phyloP scores from a whole-genome alignment of 2,888 invertebrate species.

The Agonopterix heracliana region DNA sequence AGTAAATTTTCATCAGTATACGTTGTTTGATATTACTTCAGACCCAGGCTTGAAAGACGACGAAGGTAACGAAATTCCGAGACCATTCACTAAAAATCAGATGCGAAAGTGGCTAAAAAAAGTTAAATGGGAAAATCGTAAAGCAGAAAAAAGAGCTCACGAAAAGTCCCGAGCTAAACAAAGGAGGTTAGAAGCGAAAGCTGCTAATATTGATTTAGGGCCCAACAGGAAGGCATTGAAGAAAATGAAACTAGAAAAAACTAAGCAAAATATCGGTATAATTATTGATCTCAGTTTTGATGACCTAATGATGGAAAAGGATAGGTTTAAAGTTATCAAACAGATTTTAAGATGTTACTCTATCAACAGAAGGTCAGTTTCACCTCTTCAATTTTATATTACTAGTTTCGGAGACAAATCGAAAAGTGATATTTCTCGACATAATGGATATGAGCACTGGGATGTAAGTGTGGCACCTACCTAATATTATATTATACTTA shows the following conservation, averaged over 20 bases:
- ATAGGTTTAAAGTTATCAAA: conserved; percentile 91
- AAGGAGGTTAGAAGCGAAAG: conserved; percentile 81
- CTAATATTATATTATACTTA: no score
- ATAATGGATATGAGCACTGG: conserved; percentile 94
- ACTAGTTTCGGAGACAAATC: conserved; percentile 87
- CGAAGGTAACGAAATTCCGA: conserved; percentile 57
- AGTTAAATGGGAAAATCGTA: conserved; percentile 83
- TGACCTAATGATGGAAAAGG: conserved; percentile 91
- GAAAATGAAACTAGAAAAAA: conserved; percentile 80
- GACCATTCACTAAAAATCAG: conserved; percentile 78
- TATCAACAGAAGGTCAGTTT: conserved; percentile 86
- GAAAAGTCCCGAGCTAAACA: conserved; percentile 84
- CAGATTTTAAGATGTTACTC: conserved; percentile 95
- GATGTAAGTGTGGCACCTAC: conserved; percentile 78
- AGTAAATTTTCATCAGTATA: conserved; percentile 41
- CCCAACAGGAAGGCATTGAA: conserved; percentile 89
- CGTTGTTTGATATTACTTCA: conserved; percentile 55
- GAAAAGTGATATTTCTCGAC: conserved; percentile 83
- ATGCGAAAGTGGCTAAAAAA: conserved; percentile 81
- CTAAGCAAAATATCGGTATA: conserved; percentile 81
- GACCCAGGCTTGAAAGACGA: conserved; percentile 68
- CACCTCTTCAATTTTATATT: conserved; percentile 89
- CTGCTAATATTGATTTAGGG: conserved; percentile 82
- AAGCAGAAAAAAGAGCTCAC: conserved; percentile 81
- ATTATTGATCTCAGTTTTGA: conserved; percentile 95